Evolutionary conservation across 1,140 invertebrate genomes (phyloP), one percentile per base, ranked within the genome.

Genomic region (Cherax destructor): DNA sequence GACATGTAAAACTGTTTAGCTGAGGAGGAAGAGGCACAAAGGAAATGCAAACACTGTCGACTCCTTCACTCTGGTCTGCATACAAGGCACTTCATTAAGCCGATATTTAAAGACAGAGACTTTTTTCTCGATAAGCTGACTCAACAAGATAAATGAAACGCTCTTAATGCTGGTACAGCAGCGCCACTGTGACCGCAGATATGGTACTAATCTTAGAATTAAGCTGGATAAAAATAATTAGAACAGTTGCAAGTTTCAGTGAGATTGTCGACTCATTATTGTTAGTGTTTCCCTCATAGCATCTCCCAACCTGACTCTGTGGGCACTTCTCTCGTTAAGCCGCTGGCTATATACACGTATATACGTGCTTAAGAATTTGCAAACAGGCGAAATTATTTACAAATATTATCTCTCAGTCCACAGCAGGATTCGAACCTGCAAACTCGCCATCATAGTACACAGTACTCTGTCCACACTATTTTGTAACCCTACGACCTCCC

Each of bases 11-110:
- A 74, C 11, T 30, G 69, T 24, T 74, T 74, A 24, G 1, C 69
- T 74, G 24, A 74, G 69, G 69, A 74, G 69, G 69, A 30, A 74
- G n/a, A 74, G 69, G n/a, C 69, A 74, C n/a, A 74, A 24, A 74
- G 69, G 24, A n/a, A 5, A 21, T n/a, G 69, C 69, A 74, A 74
- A 74, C n/a, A 74, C 69, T 6, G 18, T 18, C 65, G 65, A 69
- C 65, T 69, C 7, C 65, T 69, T 21, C 65, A 9, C 11, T 74
- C 69, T 3, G 69, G n/a, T 74, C 21, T 30, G 69, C n/a, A 30
- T 74, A 74, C 69, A 74, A 5, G 69, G 6, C 24, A 74, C 69
- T 74, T 74, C 69, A 74, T 74, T 74, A 74, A 4, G 7, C 3
- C 24, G 11, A 74, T 74, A 24, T 30, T 30, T 69, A 69, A 69